A percentile compares a stretch with the other conserved stretches of the same genome.
Evolutionary conservation across 2,113 vertebrate genomes (phyloP).

Genomic region (Odobenus rosmarus): DNA sequence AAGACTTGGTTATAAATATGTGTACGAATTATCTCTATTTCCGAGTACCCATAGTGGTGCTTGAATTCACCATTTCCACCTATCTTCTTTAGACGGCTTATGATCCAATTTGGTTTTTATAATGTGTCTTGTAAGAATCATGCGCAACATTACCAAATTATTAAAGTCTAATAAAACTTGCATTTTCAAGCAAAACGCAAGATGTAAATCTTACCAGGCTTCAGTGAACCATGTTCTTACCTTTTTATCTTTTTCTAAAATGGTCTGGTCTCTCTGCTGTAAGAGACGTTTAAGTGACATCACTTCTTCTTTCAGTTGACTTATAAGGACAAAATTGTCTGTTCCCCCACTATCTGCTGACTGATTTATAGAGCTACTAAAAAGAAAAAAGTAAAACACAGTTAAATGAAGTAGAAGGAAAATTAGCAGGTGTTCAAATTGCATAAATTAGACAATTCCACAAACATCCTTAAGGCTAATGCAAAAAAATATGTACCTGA

Average conservation of each 20-base stretch:
- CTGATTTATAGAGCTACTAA: constrained; percentile 98
- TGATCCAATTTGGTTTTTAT: not conserved
- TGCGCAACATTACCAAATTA: not conserved
- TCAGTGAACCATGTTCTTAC: constrained; percentile 81
- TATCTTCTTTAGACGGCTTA: not conserved
- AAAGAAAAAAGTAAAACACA: constrained; percentile 79
- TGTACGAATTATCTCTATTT: not conserved
- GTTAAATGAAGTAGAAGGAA: constrained; percentile 72
- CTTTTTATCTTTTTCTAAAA: constrained; percentile 98
- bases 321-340: constrained; percentile 99
- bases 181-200: constrained; percentile 25
- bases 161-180: not conserved
- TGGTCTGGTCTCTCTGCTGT: constrained; percentile 98
- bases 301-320: constrained; percentile 99
- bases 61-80: not conserved
- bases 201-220: constrained; percentile 35
- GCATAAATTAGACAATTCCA: constrained; percentile 85
- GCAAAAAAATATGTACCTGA: constrained; percentile 90
- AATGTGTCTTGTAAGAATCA: not conserved
- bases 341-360: constrained; percentile 98
- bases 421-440: constrained; percentile 71
- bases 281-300: constrained; percentile 98
- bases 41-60: not conserved
- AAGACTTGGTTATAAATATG: not conserved
- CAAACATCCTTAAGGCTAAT: constrained; percentile 87